Percentiles rank a stretch among this genome's conserved stretches.
phyloP scores from a whole-genome alignment of 2,888 invertebrate species.

The Steinernema hermaphroditum region DNA sequence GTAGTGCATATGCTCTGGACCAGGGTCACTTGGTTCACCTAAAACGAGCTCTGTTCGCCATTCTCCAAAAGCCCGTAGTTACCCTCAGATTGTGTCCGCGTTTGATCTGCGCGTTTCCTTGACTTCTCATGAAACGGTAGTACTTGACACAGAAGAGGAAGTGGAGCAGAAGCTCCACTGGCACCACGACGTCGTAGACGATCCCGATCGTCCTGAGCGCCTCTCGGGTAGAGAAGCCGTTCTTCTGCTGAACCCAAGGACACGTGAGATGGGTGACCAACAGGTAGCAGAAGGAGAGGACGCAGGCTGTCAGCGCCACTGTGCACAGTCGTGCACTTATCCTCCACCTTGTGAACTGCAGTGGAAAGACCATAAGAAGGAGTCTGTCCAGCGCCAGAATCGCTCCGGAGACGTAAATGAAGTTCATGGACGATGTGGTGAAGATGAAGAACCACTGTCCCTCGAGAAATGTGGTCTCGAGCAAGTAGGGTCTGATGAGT shows the following conservation, averaged over 20 bases:
- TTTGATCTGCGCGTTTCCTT: neutral
- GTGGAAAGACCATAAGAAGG: neutral
- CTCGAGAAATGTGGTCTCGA: neutral
- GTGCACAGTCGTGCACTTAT: neutral
- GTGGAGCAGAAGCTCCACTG: neutral
- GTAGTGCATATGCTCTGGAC: neutral
- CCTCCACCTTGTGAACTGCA: neutral
- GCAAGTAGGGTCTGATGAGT: neutral
- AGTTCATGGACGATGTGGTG: neutral
- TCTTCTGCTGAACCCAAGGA: neutral
- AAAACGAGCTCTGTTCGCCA: neutral
- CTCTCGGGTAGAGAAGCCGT: neutral
- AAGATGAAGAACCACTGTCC: neutral
- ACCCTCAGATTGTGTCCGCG: neutral
- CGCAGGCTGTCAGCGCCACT: neutral
- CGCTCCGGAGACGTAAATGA: neutral
- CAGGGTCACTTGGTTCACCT: constrained; percentile 6
- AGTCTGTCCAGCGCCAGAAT: neutral
- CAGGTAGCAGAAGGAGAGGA: neutral
- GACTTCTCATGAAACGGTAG: neutral
- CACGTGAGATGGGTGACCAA: neutral
- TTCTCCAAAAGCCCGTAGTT: neutral
- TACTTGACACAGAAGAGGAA: neutral
- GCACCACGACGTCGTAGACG: constrained; percentile 17
- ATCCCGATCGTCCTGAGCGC: neutral